phyloP scores from a whole-genome alignment of 1,140 invertebrate species.

The Euwallacea similis region DNA sequence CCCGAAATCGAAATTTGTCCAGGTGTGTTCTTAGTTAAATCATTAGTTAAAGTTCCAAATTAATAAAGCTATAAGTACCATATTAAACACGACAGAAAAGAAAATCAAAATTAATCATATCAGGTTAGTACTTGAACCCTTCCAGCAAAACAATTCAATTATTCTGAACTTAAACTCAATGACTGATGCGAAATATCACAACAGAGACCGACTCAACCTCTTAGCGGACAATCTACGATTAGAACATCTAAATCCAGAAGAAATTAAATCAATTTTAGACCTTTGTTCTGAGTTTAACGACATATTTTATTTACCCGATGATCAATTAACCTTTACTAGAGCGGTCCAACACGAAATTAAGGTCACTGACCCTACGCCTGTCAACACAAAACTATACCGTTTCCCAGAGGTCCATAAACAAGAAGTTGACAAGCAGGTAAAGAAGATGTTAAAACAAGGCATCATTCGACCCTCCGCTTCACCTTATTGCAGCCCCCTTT shows the following conservation, averaged over 20 bases:
- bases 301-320: constrained; percentile 41
- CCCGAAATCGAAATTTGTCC: constrained; percentile 28
- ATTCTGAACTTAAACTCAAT: background rate
- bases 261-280: constrained; percentile 20
- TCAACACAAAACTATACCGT: constrained; percentile 47
- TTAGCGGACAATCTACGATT: constrained; percentile 30
- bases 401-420: constrained; percentile 51
- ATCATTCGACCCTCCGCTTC: constrained; percentile 51
- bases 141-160: constrained; percentile 23
- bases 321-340: constrained; percentile 36
- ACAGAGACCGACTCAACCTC: constrained; percentile 6
- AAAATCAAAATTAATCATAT: constrained; percentile 11
- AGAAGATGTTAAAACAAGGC: constrained; percentile 52
- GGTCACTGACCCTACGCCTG: constrained; percentile 40
- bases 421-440: constrained; percentile 53
- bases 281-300: constrained; percentile 42
- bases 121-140: constrained; percentile 8
- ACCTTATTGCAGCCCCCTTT: constrained; percentile 50
- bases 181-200: background rate
- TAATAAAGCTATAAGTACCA: constrained; percentile 29
- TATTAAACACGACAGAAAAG: constrained; percentile 35
- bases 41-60: constrained; percentile 23
- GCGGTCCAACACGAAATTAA: constrained; percentile 45
- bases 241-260: constrained; percentile 41
- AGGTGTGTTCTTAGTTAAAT: constrained; percentile 32